Base-by-base conservation (phyloP, 2,888 invertebrate species). In the Caenorhabditis drosophilae region DNA sequence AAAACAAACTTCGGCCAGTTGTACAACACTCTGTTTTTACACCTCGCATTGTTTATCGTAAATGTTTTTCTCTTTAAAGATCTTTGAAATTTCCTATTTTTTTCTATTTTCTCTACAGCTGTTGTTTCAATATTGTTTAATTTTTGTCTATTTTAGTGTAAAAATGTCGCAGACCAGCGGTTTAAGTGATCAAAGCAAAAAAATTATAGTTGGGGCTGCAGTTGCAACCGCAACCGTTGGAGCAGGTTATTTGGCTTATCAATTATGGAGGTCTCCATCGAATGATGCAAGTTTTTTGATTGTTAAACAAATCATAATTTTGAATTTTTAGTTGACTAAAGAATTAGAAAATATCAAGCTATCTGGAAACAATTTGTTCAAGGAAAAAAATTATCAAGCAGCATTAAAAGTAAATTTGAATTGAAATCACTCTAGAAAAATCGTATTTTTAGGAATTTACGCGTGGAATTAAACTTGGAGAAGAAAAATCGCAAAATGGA, bases 181-280 rank as follows among this genome's bases (percentile, higher is more conserved):
- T 40, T 45, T 63, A 15, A 57, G 57, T 23, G 64, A 64, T 51
- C 58, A 58, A 44, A 64, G 58, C 7, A 58, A 54, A 23, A 62
- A 58, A 54, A 51, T 64, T 36, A 15, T 64, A 9, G 50, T 54
- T 26, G 63, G 44, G 27, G 64, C 58, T 16, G 54, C 64, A 2
- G 64, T 54, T 0, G 58, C 64, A 0, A 50, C 54, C 18, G 55
- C 58, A 51, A 52, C 58, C 6, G 58, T 53, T 2, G 64, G 64
- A n/a, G 54, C 53, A 12, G 64, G 58, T 0, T 64, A 58, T 27
- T 20, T 55, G 23, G 49, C 50, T n/a, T 64, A 54, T 27, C 40
- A 51, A 45, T 4, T 9, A 16, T 45, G 26, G 44, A 45, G 12
- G 7, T 31, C 31, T 9, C 12, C 31, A 12, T 31, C 2, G 7